Base-by-base conservation (phyloP, 2,888 invertebrate species). In the Linyphia triangularis region DNA sequence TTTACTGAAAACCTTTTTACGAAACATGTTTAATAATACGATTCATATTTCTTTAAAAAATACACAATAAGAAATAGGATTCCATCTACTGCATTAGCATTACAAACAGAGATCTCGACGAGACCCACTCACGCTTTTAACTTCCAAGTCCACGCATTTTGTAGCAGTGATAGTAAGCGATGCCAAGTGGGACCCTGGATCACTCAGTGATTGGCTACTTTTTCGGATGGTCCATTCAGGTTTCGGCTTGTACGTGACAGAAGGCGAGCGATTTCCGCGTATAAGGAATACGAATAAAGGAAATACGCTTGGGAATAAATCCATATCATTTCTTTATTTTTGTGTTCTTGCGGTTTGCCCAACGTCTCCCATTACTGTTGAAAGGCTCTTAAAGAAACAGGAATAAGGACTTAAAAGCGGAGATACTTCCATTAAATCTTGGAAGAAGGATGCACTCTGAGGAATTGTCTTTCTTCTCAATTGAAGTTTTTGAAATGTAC, bases 321-420 rank as follows among this genome's bases (percentile, higher is more conserved):
- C 81, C 81, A 81, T 81, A 81, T 81, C 70, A 81, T 69, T 79
- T 40, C 67, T 37, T 70, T 26, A 33, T 57, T 59, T 37, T 33
- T 22, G n/a, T 59, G 59, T 70, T 37, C 59, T 70, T 57, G n/a
- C 26, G 33, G 69, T 69, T 59, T 67, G 30, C 43, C 51, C 51
- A 70, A 70, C 22, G 69, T 69, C 70, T 70, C 81, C 81, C 81
- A 81, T 81, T 81, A 81, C 81, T 81, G 69, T 81, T 81, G 81
- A 81, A 69, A 81, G 67, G 79, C 79, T 79, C 79, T 79, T 79
- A 79, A 79, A 59, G 81, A 81, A 69, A 59, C 69, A 70, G 69
- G 81, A 81, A 81, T 69, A 81, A 81, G 69, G 59, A 70, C 81
- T 81, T 81, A 81, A 81, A 81, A 81, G 81, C 81, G 26, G 69